These are phyloP conservation scores for Leucania comma DNA, from an alignment of 2,888 invertebrate species.

Conservation along the genomic window DNA sequence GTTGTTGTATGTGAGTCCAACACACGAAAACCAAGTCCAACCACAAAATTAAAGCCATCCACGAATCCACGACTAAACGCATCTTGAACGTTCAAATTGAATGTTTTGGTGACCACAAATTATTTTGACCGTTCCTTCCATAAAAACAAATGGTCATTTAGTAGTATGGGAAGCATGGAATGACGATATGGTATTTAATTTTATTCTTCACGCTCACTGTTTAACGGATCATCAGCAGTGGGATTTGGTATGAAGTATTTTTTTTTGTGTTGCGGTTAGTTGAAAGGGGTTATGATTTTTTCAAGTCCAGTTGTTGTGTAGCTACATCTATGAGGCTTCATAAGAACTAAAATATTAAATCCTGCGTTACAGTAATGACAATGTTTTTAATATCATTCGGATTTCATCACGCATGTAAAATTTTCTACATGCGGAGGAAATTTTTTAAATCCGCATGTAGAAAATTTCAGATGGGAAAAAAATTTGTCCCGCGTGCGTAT, in stretches of 20 bases:
- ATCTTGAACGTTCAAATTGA: conserved; percentile 60
- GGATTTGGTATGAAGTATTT: conserved; percentile 55
- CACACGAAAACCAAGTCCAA: conserved; percentile 7
- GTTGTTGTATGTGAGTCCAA: conserved; percentile 18
- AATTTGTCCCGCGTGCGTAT: too few relatives aligned
- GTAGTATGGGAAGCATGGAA: conserved; percentile 68
- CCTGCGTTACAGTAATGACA: too few relatives aligned
- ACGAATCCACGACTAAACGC: conserved; percentile 48
- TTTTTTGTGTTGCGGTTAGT: conserved; percentile 49
- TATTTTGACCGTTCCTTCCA: conserved; percentile 55
- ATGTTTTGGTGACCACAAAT: conserved; percentile 68
- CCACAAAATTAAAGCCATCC: conserved; percentile 43
- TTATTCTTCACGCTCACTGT: conserved; percentile 71
- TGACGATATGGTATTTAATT: conserved; percentile 85
- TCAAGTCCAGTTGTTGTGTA: not conserved
- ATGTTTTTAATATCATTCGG: too few relatives aligned
- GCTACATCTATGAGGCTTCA: too few relatives aligned
- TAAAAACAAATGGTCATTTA: conserved; percentile 70
- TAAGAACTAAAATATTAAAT: too few relatives aligned
- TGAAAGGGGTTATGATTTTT: conserved; percentile 47
- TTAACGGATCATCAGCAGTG: conserved; percentile 72
- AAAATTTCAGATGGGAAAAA: too few relatives aligned
- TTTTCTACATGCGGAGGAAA: too few relatives aligned
- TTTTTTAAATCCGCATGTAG: too few relatives aligned
- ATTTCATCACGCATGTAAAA: too few relatives aligned